Evolutionary conservation across 1,140 invertebrate genomes (phyloP).

Genomic region (Choristoneura fumiferana): DNA sequence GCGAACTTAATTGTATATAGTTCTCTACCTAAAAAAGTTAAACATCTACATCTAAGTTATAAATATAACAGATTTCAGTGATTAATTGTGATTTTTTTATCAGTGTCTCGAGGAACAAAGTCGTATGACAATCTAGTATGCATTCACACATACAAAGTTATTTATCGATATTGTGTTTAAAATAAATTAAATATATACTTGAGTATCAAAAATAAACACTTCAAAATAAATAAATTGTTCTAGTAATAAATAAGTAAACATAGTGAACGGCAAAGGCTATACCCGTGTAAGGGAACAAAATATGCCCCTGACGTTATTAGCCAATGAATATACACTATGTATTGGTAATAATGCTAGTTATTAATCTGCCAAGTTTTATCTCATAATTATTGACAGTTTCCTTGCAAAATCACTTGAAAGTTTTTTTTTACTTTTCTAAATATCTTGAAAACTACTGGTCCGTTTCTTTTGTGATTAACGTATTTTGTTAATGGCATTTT

Average conservation of each 20-base stretch:
- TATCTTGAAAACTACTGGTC: no score
- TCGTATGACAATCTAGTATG: background rate
- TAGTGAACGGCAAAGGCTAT: background rate
- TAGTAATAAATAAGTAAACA: slow-evolving; percentile 10
- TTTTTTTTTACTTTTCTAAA: no score
- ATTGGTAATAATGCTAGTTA: no score
- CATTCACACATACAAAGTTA: background rate
- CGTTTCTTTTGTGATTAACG: no score
- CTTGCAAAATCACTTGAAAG: no score
- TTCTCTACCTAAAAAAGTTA: slow-evolving; percentile 11
- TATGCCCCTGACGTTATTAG: no score
- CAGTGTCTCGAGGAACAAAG: background rate
- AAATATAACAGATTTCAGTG: slow-evolving; percentile 3
- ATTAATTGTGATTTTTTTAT: slow-evolving; percentile 5
- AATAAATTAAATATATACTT: background rate
- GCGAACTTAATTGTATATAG: slow-evolving; percentile 11
- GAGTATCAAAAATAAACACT: slow-evolving; percentile 5
- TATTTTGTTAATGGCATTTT: no score
- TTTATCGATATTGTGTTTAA: background rate
- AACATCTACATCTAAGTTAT: background rate
- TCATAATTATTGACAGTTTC: no score
- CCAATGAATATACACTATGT: no score
- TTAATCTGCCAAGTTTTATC: no score
- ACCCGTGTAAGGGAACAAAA: no score
- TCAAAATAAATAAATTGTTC: slow-evolving; percentile 23